Evolutionary conservation across 37 sponge, comb jelly and placozoan genomes (phyloP).

Genomic region (Hexactinellida sp.): DNA sequence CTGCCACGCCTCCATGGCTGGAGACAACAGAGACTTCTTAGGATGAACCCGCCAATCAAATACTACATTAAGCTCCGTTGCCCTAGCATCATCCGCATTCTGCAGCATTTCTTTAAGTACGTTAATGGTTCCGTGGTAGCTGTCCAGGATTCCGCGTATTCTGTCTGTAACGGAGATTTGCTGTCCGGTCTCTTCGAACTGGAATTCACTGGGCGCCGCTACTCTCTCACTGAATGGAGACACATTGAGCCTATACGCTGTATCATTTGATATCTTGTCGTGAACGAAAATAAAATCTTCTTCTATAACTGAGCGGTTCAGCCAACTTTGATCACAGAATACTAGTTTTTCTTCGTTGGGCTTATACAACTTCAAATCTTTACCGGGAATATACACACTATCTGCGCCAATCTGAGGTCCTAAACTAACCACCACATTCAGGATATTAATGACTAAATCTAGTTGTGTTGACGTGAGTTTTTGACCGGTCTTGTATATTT

Average conservation of each 20-base stretch:
- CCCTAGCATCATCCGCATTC: slow-evolving; percentile 83
- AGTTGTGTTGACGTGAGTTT: not conserved
- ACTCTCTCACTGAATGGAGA: slow-evolving; percentile 15
- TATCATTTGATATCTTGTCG: slow-evolving; percentile 3
- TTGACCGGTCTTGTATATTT: not conserved
- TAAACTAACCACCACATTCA: not conserved
- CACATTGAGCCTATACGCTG: slow-evolving; percentile 15
- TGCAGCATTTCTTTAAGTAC: slow-evolving; percentile 72
- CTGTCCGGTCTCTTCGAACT: slow-evolving; percentile 11
- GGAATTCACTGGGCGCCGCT: not conserved
- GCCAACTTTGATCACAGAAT: not conserved
- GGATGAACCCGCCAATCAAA: slow-evolving; percentile 52
- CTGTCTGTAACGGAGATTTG: not conserved
- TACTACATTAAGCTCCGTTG: slow-evolving; percentile 52
- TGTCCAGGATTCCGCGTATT: slow-evolving; percentile 33
- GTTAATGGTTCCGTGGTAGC: slow-evolving; percentile 42
- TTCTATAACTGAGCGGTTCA: not conserved
- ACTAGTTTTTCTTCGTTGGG: not conserved
- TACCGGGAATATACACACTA: not conserved
- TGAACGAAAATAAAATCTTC: slow-evolving; percentile 9
- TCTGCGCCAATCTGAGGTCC: not conserved
- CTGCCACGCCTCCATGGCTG: slow-evolving; percentile 53
- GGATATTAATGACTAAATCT: not conserved
- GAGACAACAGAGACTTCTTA: slow-evolving; percentile 21
- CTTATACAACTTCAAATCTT: not conserved